A percentile compares a stretch with the other conserved stretches of the same genome.
Evolutionary conservation across 92 coral and sea anemone species (phyloP).

Genomic region (Actinostola sp.): DNA sequence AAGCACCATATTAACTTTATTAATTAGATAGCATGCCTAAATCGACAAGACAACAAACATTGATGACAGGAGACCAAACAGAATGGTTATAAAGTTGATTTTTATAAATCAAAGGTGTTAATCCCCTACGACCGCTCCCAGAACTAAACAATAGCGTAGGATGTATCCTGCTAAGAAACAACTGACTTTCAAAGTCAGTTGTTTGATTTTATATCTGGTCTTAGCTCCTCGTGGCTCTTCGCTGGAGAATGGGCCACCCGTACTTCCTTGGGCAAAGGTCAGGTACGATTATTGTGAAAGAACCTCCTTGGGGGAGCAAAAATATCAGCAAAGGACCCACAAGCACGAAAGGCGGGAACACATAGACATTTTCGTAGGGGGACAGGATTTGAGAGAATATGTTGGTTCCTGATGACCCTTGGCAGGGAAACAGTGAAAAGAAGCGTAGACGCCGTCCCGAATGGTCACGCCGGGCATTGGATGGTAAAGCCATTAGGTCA

Average conservation of each 20-base stretch:
- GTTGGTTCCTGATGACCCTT: constrained; percentile 38
- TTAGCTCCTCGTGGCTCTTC: constrained; percentile 1
- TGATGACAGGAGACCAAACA: too few relatives aligned
- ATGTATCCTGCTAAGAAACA: too few relatives aligned
- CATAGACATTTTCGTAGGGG: constrained; percentile 38
- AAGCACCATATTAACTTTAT: too few relatives aligned
- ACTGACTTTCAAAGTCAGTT: too few relatives aligned
- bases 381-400: constrained; percentile 41
- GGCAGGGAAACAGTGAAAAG: constrained; percentile 38
- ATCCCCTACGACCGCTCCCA: too few relatives aligned
- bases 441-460: constrained; percentile 52
- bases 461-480: constrained; percentile 29
- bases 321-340: constrained; percentile 31
- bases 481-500: constrained; percentile 62
- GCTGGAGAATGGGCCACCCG: constrained; percentile 59
- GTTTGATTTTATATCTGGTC: too few relatives aligned
- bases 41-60: too few relatives aligned
- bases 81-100: too few relatives aligned
- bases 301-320: constrained; percentile 26
- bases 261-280: constrained; percentile 37
- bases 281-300: constrained; percentile 47
- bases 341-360: constrained; percentile 59
- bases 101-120: too few relatives aligned
- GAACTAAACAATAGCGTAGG: too few relatives aligned
- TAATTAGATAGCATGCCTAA: too few relatives aligned